Evolutionary conservation across 2,113 vertebrate species (phyloP).

Genomic region (Oenanthe melanoleuca): DNA sequence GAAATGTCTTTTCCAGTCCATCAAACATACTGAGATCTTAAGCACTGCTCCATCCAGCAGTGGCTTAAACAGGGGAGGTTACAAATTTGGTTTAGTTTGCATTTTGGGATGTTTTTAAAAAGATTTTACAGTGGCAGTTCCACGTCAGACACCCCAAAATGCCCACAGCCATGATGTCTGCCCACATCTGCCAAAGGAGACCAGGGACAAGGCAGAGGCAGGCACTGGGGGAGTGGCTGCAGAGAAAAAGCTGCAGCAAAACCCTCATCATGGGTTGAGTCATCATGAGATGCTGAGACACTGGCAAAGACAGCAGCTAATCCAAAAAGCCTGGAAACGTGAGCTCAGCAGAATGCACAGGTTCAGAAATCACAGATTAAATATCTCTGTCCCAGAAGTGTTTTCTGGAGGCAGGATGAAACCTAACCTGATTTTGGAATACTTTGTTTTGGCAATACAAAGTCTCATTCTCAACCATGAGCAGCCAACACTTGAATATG

Average conservation of each 20-base stretch:
- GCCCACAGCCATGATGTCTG: fast-evolving
- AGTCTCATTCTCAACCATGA: background rate
- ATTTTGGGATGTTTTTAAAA: fast-evolving
- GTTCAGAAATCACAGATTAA: background rate
- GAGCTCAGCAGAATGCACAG: background rate
- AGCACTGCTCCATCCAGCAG: background rate
- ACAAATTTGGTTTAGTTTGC: background rate
- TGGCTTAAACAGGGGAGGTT: background rate
- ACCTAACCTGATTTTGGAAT: background rate
- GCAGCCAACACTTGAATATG: background rate
- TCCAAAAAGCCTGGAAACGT: background rate
- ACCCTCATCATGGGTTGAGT: background rate
- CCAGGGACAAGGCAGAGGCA: fast-evolving
- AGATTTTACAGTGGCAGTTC: background rate
- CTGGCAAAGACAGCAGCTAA: background rate
- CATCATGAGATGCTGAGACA: background rate
- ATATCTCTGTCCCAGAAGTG: background rate
- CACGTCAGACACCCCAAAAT: background rate
- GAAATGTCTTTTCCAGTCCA: background rate
- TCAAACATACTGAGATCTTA: background rate
- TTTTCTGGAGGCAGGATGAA: background rate
- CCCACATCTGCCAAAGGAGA: fast-evolving
- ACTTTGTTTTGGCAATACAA: constrained; percentile 2
- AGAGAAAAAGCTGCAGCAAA: background rate
- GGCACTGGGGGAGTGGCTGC: background rate